phyloP scores from a whole-genome alignment of 2,797 vertebrate genomes.

The Pteronotus mesoamericanus region DNA sequence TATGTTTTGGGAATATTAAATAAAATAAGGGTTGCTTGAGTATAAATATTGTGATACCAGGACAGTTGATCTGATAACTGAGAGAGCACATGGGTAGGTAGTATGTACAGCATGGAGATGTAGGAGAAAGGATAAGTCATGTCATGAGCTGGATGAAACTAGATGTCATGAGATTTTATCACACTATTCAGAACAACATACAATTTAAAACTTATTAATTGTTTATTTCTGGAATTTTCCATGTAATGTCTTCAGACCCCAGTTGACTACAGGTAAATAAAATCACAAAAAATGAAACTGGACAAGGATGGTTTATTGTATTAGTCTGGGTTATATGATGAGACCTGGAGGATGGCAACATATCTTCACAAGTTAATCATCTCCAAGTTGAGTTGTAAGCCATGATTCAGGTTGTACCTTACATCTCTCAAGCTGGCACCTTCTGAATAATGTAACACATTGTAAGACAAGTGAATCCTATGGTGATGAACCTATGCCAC shows the following conservation, averaged over 20 bases:
- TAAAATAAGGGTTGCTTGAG: background rate
- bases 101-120: background rate
- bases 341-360: background rate
- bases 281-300: background rate
- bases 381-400: background rate
- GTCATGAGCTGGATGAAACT: background rate
- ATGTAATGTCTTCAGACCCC: background rate
- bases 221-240: background rate
- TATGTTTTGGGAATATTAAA: background rate
- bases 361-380: background rate
- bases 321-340: background rate
- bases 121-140: background rate
- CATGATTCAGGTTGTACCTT: background rate
- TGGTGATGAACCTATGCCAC: background rate
- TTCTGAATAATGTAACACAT: background rate
- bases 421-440: background rate
- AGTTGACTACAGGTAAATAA: background rate
- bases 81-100: background rate
- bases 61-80: background rate
- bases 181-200: background rate
- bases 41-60: background rate
- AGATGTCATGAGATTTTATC: background rate
- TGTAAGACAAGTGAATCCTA: background rate
- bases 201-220: background rate
- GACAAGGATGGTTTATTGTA: background rate